These are phyloP conservation scores for Deladenus siricidicola DNA, from an alignment of 2,888 invertebrate species.

Conservation along the genomic window DNA sequence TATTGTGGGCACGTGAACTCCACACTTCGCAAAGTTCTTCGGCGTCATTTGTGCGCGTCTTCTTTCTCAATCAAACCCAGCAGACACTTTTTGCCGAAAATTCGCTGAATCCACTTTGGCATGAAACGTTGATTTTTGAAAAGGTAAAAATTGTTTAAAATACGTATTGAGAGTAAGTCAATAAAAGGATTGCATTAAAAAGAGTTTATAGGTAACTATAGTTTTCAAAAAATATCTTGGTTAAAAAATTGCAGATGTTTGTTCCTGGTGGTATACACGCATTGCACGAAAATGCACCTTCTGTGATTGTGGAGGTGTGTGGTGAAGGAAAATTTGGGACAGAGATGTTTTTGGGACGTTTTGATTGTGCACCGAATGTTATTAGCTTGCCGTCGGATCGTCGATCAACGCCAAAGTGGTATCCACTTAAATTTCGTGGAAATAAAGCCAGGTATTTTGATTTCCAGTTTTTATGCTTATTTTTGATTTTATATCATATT, in stretches of 20 bases:
- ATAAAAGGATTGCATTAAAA: no score
- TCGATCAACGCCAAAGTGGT: constrained; percentile 34
- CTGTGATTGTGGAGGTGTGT: constrained; percentile 40
- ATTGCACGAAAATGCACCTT: constrained; percentile 33
- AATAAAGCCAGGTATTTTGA: constrained; percentile 23
- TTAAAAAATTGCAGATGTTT: constrained; percentile 24
- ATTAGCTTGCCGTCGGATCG: constrained; percentile 28
- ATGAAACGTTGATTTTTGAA: constrained; percentile 46
- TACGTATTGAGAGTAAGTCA: no score
- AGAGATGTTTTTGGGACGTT: constrained; percentile 38
- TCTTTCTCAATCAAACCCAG: constrained; percentile 35
- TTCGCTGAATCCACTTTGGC: constrained; percentile 48
- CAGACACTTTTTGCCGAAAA: constrained; percentile 39
- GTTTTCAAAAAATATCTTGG: neutral
- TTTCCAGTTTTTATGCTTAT: constrained; percentile 13
- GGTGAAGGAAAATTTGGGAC: constrained; percentile 37
- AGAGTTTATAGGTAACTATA: no score
- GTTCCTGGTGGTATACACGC: constrained; percentile 36
- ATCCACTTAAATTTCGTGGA: constrained; percentile 31
- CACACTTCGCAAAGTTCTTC: constrained; percentile 28
- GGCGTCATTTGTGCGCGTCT: constrained; percentile 39
- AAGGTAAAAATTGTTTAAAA: constrained; percentile 8
- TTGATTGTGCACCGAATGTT: constrained; percentile 15
- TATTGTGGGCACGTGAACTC: constrained; percentile 30
- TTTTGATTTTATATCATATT: neutral